These are phyloP conservation scores for Brachirus orientalis DNA, from an alignment of 2,113 vertebrate genomes.

Conservation along the genomic window DNA sequence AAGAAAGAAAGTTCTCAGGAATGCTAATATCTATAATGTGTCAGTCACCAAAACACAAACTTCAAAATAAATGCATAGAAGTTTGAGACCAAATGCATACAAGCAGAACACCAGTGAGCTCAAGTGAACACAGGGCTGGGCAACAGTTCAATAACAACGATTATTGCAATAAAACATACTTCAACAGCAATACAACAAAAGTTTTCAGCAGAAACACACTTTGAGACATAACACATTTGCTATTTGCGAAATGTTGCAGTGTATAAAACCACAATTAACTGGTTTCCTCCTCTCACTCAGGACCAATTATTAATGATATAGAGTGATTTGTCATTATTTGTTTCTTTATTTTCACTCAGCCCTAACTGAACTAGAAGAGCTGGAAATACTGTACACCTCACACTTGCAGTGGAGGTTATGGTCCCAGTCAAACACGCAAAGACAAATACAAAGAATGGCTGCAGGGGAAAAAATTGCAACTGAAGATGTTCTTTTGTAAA, in stretches of 20 bases:
- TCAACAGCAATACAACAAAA: too few relatives aligned
- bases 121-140: neutral
- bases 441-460: conserved; percentile 5
- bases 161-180: too few relatives aligned
- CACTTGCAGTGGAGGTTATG: conserved; percentile 11
- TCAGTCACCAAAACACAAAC: conserved; percentile 3
- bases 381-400: conserved; percentile 33
- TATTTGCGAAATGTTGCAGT: too few relatives aligned
- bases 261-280: too few relatives aligned
- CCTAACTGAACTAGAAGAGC: conserved; percentile 10
- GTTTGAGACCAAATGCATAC: neutral
- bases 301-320: too few relatives aligned
- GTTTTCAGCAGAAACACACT: too few relatives aligned
- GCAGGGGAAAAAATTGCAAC: conserved; percentile 13
- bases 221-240: too few relatives aligned
- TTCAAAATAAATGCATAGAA: conserved; percentile 7
- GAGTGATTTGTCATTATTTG: too few relatives aligned
- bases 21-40: conserved; percentile 28
- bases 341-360: too few relatives aligned
- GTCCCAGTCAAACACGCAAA: conserved; percentile 30
- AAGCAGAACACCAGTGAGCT: conserved; percentile 11
- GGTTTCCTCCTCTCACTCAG: too few relatives aligned
- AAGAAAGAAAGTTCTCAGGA: conserved; percentile 24
- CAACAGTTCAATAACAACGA: too few relatives aligned
- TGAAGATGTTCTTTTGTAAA: neutral